phyloP scores from a whole-genome alignment of 2,888 invertebrate species.

The Metopia argyrocephala region DNA sequence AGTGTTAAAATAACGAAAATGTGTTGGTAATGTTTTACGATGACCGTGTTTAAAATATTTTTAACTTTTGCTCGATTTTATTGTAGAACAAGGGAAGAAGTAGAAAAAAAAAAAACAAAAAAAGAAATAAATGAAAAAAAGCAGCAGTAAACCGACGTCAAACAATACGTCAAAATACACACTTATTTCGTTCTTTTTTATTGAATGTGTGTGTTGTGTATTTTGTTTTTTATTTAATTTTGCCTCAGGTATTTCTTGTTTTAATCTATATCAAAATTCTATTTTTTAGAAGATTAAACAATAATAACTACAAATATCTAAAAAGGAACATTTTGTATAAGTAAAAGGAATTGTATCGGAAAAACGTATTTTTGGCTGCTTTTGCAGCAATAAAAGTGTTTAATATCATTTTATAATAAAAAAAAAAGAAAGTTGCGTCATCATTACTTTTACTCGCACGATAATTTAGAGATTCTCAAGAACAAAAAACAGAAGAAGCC shows the following conservation, averaged over 20 bases:
- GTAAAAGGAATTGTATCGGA: slow-evolving; percentile 1
- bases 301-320: slow-evolving; percentile 10
- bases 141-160: slow-evolving; percentile 58
- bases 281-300: slow-evolving; percentile 20
- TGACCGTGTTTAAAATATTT: slow-evolving; percentile 55
- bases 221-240: slow-evolving; percentile 31
- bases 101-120: slow-evolving; percentile 14
- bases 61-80: slow-evolving; percentile 47
- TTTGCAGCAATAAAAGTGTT: slow-evolving; percentile 33
- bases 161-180: slow-evolving; percentile 58
- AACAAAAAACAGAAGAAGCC: neutral
- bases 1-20: slow-evolving; percentile 41
- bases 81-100: slow-evolving; percentile 48
- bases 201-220: slow-evolving; percentile 9
- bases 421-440: slow-evolving; percentile 54
- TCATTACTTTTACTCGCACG: slow-evolving; percentile 36
- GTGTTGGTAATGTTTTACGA: slow-evolving; percentile 19
- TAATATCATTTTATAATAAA: slow-evolving; percentile 20
- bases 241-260: slow-evolving; percentile 29
- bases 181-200: slow-evolving; percentile 1
- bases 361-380: slow-evolving; percentile 29
- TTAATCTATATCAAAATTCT: slow-evolving; percentile 21
- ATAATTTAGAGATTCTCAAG: slow-evolving; percentile 20
- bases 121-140: slow-evolving; percentile 31
- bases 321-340: neutral